Percentiles rank a stretch among this genome's conserved stretches.
phyloP scores from a whole-genome alignment of 2,113 vertebrate species.

The Coracopsis vasa region DNA sequence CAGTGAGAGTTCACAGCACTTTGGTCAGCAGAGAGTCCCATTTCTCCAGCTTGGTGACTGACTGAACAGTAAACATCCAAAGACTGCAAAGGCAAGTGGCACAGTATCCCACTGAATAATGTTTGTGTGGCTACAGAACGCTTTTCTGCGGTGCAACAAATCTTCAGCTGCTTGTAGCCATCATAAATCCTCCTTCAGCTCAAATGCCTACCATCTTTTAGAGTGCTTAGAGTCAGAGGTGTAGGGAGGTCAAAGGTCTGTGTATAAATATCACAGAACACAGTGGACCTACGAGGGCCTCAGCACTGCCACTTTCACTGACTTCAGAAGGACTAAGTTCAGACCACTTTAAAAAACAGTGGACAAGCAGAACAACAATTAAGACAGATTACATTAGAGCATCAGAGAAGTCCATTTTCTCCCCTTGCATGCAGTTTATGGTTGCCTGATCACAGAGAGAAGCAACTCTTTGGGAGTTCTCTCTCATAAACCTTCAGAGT shows the following conservation, averaged over 20 bases:
- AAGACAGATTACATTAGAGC: rapidly evolving
- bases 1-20: background rate
- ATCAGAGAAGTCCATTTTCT: background rate
- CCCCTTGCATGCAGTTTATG: background rate
- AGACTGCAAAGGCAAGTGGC: background rate
- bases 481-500: background rate
- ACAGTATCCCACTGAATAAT: background rate
- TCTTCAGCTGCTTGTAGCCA: background rate
- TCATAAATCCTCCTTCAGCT: background rate
- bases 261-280: background rate
- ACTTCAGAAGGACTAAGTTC: background rate
- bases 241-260: background rate
- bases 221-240: background rate
- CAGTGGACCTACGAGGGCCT: rapidly evolving
- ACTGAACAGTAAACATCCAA: background rate
- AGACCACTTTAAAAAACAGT: background rate
- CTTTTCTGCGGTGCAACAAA: background rate
- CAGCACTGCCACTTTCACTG: background rate
- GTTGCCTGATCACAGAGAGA: background rate
- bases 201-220: background rate
- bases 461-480: background rate
- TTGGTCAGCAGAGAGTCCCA: background rate
- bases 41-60: background rate
- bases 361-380: background rate
- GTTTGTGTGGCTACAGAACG: background rate